These are phyloP conservation scores for Opisthocomus hoazin DNA, from an alignment of 2,113 vertebrate genomes.

Conservation along the genomic window DNA sequence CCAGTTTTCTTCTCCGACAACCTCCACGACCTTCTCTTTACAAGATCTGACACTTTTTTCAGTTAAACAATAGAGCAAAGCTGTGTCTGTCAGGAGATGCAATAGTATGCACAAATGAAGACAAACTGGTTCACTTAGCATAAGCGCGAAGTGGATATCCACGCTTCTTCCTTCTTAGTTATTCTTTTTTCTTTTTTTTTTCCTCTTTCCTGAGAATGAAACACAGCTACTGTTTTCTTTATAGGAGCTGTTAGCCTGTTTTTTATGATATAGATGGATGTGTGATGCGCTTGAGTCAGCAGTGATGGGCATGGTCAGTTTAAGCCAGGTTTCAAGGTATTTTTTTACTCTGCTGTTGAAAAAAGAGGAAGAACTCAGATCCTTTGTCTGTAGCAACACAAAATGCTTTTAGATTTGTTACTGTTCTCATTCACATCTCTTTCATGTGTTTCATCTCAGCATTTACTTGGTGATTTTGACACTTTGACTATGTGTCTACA, in stretches of 20 bases:
- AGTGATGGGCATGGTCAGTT: background rate
- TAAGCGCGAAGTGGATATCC: background rate
- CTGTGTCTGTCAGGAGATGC: background rate
- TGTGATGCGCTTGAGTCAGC: background rate
- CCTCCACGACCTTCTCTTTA: background rate
- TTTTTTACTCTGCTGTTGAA: background rate
- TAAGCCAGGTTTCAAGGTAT: background rate
- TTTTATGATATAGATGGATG: background rate
- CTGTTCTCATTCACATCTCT: background rate
- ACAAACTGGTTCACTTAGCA: background rate
- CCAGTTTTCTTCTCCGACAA: background rate
- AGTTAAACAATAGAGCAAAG: background rate
- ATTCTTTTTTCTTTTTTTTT: accelerated
- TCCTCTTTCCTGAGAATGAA: background rate
- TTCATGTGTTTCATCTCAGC: background rate
- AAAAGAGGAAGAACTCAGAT: background rate
- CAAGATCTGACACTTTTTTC: background rate
- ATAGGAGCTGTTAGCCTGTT: background rate
- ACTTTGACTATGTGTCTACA: background rate
- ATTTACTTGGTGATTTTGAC: background rate
- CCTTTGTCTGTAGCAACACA: background rate
- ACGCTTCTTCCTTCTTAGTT: background rate
- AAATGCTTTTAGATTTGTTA: background rate
- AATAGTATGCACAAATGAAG: background rate
- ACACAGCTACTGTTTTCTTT: background rate